Percentiles rank a stretch among this genome's conserved stretches.
Conservation (phyloP, 53 echinoderm and acorn worm genomes). For the Patiria pectinifera region DNA sequence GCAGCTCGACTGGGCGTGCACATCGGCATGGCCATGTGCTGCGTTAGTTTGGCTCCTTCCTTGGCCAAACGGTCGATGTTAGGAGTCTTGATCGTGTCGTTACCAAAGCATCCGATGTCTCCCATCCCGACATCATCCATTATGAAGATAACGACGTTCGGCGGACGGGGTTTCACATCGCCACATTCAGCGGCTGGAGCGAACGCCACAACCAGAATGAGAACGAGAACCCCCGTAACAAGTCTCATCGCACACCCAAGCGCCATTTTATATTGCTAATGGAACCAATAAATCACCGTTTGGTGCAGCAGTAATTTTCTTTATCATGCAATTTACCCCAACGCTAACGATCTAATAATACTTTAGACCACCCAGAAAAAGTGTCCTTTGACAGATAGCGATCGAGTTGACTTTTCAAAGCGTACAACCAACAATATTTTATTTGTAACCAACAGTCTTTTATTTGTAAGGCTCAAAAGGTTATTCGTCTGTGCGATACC, state of each 20-base stretch:
- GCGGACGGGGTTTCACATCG: slow-evolving; percentile 31
- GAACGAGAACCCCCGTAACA: not conserved
- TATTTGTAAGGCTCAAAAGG: too few species aligned
- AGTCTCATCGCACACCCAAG: not conserved
- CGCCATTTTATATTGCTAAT: not conserved
- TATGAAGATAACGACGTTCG: slow-evolving; percentile 87
- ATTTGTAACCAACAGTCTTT: too few species aligned
- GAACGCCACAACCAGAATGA: not conserved
- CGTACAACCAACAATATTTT: too few species aligned
- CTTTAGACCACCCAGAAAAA: too few species aligned
- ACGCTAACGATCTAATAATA: too few species aligned
- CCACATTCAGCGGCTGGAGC: not conserved
- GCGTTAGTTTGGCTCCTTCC: slow-evolving; percentile 88
- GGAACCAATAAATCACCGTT: too few species aligned
- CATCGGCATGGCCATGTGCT: slow-evolving; percentile 84
- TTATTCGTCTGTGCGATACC: too few species aligned
- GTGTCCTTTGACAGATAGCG: too few species aligned
- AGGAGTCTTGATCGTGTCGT: slow-evolving; percentile 84
- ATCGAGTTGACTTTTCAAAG: too few species aligned
- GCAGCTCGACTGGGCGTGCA: slow-evolving; percentile 96
- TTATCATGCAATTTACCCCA: not conserved
- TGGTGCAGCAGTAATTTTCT: too few species aligned
- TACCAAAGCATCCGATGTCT: slow-evolving; percentile 94
- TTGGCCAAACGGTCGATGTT: slow-evolving; percentile 87
- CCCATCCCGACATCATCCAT: slow-evolving; percentile 97